Evolutionary conservation across 2,888 invertebrate genomes (phyloP), one percentile per base, ranked within the genome.

Genomic region (Heliconius erato): DNA sequence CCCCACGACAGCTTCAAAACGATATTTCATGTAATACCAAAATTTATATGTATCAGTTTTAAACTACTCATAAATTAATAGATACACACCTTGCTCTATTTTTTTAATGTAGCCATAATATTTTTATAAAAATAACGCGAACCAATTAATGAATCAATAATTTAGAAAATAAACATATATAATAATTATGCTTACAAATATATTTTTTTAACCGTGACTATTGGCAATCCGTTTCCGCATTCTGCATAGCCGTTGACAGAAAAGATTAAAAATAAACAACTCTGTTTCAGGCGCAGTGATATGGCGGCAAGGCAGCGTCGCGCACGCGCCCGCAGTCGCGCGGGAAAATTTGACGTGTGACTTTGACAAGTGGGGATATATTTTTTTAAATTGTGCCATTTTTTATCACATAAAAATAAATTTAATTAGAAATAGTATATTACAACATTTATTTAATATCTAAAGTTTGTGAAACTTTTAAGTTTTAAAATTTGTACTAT

Each of bases 201-300:
- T 49, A 12, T 49, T 74, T 72, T 80, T 74, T 80, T 32, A 65
- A 65, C 71, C 59, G 32, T 78, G 71, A 65, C 69, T 82, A 80
- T 84, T 82, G 82, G 82, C 74, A 59, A 63, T 84, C 79, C 16
- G 72, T 81, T 85, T 85, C 85, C 85, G 85, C 79, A 74, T 85
- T 82, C 82, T 72, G 74, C 69, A 81, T 79, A 65, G 74, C 77
- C 80, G 84, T 84, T 83, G 83, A 84, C 84, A 82, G 85, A 79
- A 63, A 80, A 67, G 81, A 79, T 83, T 84, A 83, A 79, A 84
- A 84, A 83, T 83, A 83, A 84, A 81, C 82, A 81, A 82, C 69
- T 84, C 87, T 83, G 85, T 87, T 91, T 88, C 89, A 90, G 91
- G 89, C 88, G 90, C 91, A 91, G 92, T 91, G 91, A 90, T 87